These are phyloP conservation scores for Cervus canadensis DNA, from an alignment of 2,113 vertebrate species.

Conservation along the genomic window DNA sequence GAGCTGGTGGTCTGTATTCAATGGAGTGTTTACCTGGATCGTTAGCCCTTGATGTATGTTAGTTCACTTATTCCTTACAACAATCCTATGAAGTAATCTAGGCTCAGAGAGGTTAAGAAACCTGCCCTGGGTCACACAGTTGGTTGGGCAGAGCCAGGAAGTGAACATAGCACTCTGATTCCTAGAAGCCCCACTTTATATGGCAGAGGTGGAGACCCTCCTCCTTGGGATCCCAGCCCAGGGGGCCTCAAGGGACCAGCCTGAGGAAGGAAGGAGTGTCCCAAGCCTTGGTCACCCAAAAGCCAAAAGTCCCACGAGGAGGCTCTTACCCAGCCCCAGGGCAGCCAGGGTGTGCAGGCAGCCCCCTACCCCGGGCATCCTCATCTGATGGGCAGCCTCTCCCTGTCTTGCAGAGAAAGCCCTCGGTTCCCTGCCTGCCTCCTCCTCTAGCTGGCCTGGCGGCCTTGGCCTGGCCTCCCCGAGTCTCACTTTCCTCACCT, in stretches of 20 bases:
- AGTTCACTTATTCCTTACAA: neutral
- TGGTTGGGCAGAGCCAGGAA: no score
- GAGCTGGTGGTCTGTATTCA: neutral
- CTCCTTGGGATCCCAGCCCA: neutral
- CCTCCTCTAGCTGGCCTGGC: no score
- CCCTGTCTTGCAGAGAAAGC: no score
- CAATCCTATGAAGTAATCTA: neutral
- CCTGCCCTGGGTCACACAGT: neutral
- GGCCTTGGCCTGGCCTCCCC: neutral
- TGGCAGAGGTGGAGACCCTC: neutral
- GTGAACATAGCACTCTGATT: neutral
- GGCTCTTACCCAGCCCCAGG: neutral
- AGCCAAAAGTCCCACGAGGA: neutral
- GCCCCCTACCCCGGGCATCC: neutral
- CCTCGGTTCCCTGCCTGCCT: neutral
- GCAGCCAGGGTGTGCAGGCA: neutral
- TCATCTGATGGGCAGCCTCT: neutral
- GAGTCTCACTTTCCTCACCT: neutral
- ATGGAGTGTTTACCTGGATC: neutral
- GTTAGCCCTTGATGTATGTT: accelerated
- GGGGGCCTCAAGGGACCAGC: neutral
- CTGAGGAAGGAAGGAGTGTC: neutral
- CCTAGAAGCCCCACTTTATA: neutral
- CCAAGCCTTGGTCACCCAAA: neutral
- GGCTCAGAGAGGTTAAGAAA: neutral